Conservation (phyloP, 2,888 invertebrate genomes). For the Hipparchia semele region DNA sequence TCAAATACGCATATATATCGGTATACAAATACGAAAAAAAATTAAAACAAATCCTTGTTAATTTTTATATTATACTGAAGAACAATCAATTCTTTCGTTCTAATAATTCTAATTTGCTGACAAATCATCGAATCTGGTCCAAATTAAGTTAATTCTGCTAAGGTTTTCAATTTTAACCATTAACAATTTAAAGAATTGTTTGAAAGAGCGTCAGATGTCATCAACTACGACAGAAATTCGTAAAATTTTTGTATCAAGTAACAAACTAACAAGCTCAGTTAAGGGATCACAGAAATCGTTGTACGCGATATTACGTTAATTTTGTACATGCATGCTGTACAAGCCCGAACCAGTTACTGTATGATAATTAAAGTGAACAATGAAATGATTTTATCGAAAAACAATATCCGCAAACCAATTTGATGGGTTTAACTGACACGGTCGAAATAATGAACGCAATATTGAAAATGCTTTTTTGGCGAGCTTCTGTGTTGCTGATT, state of each 20-base stretch:
- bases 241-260: slow-evolving; percentile 2
- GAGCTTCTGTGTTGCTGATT: slow-evolving; percentile 7
- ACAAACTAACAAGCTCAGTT: slow-evolving; percentile 10
- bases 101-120: too few relatives aligned
- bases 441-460: slow-evolving; percentile 35
- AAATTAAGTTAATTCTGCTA: too few relatives aligned
- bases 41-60: too few relatives aligned
- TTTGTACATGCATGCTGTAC: slow-evolving; percentile 37
- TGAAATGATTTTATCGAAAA: slow-evolving; percentile 52
- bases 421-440: slow-evolving; percentile 37
- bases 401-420: slow-evolving; percentile 45
- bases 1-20: too few relatives aligned
- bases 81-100: too few relatives aligned
- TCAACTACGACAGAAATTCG: background rate
- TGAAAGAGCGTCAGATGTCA: too few relatives aligned
- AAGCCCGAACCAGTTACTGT: slow-evolving; percentile 42
- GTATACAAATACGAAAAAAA: too few relatives aligned
- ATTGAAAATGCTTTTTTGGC: slow-evolving; percentile 37
- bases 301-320: slow-evolving; percentile 37
- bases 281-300: slow-evolving; percentile 15
- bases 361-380: slow-evolving; percentile 56
- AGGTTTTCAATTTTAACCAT: too few relatives aligned
- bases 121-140: too few relatives aligned
- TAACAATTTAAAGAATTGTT: too few relatives aligned
- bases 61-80: too few relatives aligned